Evolutionary conservation across 2,797 vertebrate genomes (phyloP).

Genomic region (Xiphorhynchus erythropygius): DNA sequence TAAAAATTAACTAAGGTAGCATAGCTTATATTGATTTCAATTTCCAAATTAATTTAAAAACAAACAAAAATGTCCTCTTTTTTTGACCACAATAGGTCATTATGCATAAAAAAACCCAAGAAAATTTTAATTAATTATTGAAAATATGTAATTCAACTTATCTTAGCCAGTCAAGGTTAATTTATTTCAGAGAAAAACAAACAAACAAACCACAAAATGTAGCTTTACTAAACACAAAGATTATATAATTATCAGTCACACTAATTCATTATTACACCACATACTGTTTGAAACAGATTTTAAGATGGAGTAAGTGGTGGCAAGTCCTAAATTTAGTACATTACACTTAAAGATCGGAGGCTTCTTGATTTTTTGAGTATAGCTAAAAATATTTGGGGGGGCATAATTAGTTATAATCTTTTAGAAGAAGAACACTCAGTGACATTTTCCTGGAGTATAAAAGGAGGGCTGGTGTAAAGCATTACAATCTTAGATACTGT

Average conservation of each 20-base stretch:
- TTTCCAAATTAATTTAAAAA: neutral
- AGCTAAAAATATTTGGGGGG: neutral
- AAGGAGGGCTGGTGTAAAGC: neutral
- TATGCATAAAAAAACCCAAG: neutral
- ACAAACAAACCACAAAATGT: neutral
- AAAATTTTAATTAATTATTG: neutral
- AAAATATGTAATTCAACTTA: neutral
- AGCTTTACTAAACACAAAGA: neutral
- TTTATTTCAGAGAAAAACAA: neutral
- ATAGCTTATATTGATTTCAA: neutral
- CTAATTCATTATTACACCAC: neutral
- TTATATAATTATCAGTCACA: neutral
- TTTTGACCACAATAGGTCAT: neutral
- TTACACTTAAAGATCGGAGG: neutral
- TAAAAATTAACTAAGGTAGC: neutral
- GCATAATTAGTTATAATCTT: neutral
- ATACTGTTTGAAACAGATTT: neutral
- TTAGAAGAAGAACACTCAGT: neutral
- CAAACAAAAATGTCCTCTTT: neutral
- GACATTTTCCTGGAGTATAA: neutral
- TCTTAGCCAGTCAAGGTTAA: neutral
- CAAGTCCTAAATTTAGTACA: neutral
- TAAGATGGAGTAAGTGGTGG: neutral
- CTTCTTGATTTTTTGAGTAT: neutral
- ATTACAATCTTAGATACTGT: neutral